Conservation (phyloP, 2,888 invertebrate species). For the Macrophya annulata region DNA sequence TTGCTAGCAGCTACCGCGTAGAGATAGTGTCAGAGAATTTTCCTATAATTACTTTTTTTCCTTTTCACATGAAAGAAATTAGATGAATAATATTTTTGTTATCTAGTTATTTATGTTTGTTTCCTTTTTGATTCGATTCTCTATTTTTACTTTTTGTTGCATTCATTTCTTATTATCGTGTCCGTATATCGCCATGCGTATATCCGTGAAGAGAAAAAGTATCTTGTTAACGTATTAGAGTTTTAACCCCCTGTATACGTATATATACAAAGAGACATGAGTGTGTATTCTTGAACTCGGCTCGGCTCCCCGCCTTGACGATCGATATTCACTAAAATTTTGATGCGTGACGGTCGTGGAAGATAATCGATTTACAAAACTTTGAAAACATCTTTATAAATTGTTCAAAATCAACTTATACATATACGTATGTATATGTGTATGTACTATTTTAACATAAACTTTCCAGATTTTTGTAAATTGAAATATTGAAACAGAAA, state of each 20-base stretch:
- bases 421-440: neutral
- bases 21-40: neutral
- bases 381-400: neutral
- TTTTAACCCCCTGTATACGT: neutral
- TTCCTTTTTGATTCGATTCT: neutral
- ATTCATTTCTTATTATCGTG: neutral
- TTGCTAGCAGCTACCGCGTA: no score
- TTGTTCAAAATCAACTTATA: neutral
- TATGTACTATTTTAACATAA: no score
- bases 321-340: slow-evolving; percentile 37
- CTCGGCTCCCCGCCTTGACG: slow-evolving; percentile 14
- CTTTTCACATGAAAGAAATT: neutral
- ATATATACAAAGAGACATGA: neutral
- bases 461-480: neutral
- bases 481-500: neutral
- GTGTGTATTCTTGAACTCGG: slow-evolving; percentile 21
- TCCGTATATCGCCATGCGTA: neutral
- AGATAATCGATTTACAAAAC: neutral
- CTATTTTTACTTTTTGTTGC: no score
- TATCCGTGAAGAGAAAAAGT: neutral
- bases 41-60: neutral
- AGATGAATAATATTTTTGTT: no score
- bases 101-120: neutral
- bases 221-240: neutral
- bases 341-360: neutral